Evolutionary conservation across 2,888 invertebrate genomes (phyloP), one percentile per base, ranked within the genome.

Genomic region (Monopis laevigella): DNA sequence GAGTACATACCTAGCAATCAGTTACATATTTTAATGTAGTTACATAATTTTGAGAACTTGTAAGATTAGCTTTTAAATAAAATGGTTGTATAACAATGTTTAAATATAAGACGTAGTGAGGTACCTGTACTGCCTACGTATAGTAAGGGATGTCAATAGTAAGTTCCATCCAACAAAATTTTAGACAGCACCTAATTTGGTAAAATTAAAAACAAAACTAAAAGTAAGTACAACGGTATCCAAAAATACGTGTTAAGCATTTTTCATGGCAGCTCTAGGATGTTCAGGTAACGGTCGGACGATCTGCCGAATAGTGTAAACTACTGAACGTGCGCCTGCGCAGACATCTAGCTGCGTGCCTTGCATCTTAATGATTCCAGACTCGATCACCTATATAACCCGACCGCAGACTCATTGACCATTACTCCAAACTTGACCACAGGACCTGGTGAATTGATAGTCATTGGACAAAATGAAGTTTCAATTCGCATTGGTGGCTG

Each of bases 291-390:
- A 74, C 77, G 70, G 74, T 71, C 57, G 65, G 63, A 18, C 18
- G 21, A 18, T 10, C 14, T 7, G 34, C 27, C 63, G 61, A 65
- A 62, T 59, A 56, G 61, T 58, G 66, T 63, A 63, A 65, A 66
- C 58, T 60, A 58, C 60, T 47, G 52, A 51, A 52, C 51, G 51
- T 50, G 57, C 59, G 59, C 62, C 51, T 60, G 58, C 66, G 65
- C 68, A 58, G 49, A 51, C 48, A 44, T 26, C 27, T 8, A 19
- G 14, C 42, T 13, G 29, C 75, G 72, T 71, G 78, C 34, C 34
- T 40, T 52, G 78, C 55, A 75, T 80, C 64, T 56, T 65, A 77
- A 80, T 75, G 53, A 73, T 59, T 62, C 62, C 66, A 48, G 62
- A 48, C 61, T 51, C 56, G 53, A 57, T 56, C 57, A 62, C 61